Conservation (phyloP, 2,797 vertebrate genomes). For the Cebuella pygmaea region DNA sequence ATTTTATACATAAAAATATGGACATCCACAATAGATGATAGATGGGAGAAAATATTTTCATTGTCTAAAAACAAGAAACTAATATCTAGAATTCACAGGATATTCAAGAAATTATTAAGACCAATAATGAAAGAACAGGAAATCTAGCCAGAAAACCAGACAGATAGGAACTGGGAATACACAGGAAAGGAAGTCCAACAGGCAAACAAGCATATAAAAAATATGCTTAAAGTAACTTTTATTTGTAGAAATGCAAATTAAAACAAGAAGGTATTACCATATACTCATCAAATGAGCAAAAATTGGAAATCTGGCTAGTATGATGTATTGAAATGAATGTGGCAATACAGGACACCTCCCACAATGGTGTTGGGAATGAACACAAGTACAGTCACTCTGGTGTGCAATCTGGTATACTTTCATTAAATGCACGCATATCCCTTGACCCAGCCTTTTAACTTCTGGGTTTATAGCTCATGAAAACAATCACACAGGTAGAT, state of each 20-base stretch:
- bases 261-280: neutral
- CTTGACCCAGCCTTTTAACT: neutral
- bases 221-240: neutral
- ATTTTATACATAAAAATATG: slow-evolving; percentile 16
- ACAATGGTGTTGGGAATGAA: neutral
- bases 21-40: neutral
- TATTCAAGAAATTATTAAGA: neutral
- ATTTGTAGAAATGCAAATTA: neutral
- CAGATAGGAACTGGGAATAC: neutral
- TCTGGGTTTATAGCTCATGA: neutral
- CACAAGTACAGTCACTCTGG: neutral
- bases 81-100: neutral
- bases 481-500: neutral
- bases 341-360: neutral
- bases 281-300: neutral
- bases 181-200: neutral
- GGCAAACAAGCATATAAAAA: neutral
- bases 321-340: neutral
- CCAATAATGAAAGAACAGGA: neutral
- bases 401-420: neutral
- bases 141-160: neutral
- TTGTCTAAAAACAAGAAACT: slow-evolving; percentile 7
- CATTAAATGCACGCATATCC: neutral
- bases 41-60: neutral
- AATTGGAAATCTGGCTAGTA: neutral